Evolutionary conservation across 2,888 invertebrate genomes (phyloP).

Genomic region (Drosophila longiperda): DNA sequence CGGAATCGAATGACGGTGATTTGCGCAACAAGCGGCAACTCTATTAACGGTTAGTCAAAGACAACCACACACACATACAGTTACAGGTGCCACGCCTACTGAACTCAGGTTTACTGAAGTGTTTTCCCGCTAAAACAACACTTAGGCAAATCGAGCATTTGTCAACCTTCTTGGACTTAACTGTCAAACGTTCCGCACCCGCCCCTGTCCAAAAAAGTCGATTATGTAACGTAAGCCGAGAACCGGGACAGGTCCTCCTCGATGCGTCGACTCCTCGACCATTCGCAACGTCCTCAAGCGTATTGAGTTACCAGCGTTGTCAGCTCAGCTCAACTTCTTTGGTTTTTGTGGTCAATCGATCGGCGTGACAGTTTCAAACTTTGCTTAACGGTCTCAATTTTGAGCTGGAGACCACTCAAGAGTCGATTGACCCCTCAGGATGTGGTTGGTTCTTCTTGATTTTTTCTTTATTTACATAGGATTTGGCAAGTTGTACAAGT

Average conservation of each 20-base stretch:
- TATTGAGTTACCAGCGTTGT: conserved; percentile 63
- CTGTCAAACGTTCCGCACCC: conserved; percentile 46
- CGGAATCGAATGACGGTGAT: conserved; percentile 53
- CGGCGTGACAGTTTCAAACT: conserved; percentile 57
- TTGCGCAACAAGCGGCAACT: conserved; percentile 59
- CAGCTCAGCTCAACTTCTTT: conserved; percentile 53
- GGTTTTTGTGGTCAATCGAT: conserved; percentile 71
- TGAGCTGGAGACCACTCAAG: conserved; percentile 12
- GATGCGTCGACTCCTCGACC: conserved; percentile 15
- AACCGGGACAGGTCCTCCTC: conserved; percentile 28
- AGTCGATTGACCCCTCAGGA: conserved; percentile 52
- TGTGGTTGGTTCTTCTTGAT: conserved; percentile 56
- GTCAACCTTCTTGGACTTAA: conserved; percentile 55
- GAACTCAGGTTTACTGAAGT: conserved; percentile 15
- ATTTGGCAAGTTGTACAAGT: conserved; percentile 28
- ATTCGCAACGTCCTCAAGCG: conserved; percentile 66
- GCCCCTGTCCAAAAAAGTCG: conserved; percentile 13
- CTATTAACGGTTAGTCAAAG: conserved; percentile 66
- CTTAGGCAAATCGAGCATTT: conserved; percentile 63
- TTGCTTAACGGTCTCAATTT: conserved; percentile 68
- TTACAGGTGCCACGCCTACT: conserved; percentile 69
- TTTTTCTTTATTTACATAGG: conserved; percentile 61
- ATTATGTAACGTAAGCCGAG: conserved; percentile 74
- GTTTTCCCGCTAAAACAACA: conserved; percentile 75
- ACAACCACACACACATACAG: conserved; percentile 30